Percentiles rank a stretch among this genome's conserved stretches.
phyloP scores from a whole-genome alignment of 2,888 invertebrate species.

The Brachynemurus nebulosus region DNA sequence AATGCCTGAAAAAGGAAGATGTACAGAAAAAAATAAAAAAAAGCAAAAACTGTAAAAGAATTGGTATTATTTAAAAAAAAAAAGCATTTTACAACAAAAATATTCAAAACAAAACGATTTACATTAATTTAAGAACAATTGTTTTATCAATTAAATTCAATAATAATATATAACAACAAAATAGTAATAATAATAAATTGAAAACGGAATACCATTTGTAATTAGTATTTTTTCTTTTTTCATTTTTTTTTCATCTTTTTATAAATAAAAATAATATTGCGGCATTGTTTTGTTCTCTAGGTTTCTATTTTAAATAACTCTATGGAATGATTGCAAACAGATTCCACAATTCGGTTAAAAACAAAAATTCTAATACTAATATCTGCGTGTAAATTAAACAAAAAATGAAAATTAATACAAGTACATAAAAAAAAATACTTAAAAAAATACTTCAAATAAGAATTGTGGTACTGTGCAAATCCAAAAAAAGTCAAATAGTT shows the following conservation, averaged over 20 bases:
- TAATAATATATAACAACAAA: constrained; percentile 51
- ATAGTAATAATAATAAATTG: constrained; percentile 43
- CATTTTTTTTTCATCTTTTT: too few relatives aligned
- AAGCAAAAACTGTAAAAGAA: constrained; percentile 49
- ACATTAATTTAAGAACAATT: constrained; percentile 61
- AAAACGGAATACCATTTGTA: constrained; percentile 27
- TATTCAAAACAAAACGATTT: constrained; percentile 64
- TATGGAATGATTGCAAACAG: constrained; percentile 5
- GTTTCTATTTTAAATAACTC: neutral
- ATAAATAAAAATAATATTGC: constrained; percentile 9
- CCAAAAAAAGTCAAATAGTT: constrained; percentile 3
- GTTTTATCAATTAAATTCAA: constrained; percentile 46
- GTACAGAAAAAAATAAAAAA: constrained; percentile 17
- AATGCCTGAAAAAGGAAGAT: neutral
- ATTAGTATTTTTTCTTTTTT: too few relatives aligned
- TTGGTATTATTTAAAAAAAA: constrained; percentile 56
- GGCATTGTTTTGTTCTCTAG: constrained; percentile 8
- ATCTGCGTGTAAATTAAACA: neutral
- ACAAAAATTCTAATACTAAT: constrained; percentile 1
- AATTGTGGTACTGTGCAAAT: neutral
- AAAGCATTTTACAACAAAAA: constrained; percentile 61
- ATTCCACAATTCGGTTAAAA: neutral
- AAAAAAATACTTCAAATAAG: constrained; percentile 1
- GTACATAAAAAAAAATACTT: constrained; percentile 1
- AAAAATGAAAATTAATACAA: neutral